Percentiles rank a stretch among this genome's conserved stretches.
phyloP scores from a whole-genome alignment of 2,797 vertebrate species.

The Leptatherina wallacei region DNA sequence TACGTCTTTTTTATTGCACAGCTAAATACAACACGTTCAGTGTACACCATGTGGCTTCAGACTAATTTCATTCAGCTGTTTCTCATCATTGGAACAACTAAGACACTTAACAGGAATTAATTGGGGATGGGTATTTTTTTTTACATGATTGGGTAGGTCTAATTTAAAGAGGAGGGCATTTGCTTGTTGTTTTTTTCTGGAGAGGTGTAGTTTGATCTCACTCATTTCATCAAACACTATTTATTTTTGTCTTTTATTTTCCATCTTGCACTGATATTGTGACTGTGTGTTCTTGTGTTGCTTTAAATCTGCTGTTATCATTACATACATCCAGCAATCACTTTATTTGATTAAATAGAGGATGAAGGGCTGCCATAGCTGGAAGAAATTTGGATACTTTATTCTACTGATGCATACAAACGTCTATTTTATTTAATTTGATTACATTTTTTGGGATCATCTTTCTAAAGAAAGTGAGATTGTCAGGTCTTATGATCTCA shows the following conservation, averaged over 20 bases:
- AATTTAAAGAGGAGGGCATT: background rate
- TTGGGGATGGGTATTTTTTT: background rate
- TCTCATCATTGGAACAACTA: background rate
- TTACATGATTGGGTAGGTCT: background rate
- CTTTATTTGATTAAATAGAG: background rate
- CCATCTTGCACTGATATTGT: background rate
- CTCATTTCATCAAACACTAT: background rate
- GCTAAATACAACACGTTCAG: background rate
- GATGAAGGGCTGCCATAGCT: background rate
- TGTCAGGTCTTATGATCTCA: background rate
- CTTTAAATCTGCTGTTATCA: background rate
- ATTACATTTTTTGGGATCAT: background rate
- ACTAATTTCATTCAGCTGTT: background rate
- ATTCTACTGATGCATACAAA: background rate
- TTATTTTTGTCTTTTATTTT: background rate
- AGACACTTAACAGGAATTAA: background rate
- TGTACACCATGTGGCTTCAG: background rate
- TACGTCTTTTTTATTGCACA: background rate
- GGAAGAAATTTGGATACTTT: background rate
- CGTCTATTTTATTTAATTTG: background rate
- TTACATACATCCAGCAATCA: too few relatives aligned
- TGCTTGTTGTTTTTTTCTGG: background rate
- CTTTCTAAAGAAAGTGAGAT: background rate
- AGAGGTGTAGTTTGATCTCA: background rate
- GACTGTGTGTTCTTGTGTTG: background rate